These are phyloP conservation scores for Barnardius zonarius DNA, from an alignment of 2,113 vertebrate species.

Conservation along the genomic window DNA sequence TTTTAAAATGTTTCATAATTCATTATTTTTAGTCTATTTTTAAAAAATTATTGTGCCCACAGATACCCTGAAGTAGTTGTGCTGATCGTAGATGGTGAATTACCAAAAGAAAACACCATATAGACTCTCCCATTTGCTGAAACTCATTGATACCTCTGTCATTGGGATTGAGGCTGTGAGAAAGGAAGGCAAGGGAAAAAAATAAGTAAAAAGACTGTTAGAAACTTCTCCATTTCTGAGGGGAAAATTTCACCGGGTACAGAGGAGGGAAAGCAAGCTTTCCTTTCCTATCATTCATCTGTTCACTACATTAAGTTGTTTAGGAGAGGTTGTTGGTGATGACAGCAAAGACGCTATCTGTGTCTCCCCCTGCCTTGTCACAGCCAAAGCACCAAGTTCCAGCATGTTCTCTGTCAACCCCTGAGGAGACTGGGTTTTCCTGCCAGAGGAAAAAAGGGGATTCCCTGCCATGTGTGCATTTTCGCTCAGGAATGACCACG, in stretches of 20 bases:
- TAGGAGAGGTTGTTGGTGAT: neutral
- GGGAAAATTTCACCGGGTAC: neutral
- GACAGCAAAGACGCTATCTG: neutral
- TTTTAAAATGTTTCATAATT: conserved; percentile 75
- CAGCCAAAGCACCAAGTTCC: neutral
- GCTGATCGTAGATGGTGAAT: neutral
- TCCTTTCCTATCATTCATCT: neutral
- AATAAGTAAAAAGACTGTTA: neutral
- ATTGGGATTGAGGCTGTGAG: neutral
- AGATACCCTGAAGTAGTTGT: neutral
- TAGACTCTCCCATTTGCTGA: neutral
- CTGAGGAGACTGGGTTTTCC: neutral
- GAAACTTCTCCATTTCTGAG: neutral
- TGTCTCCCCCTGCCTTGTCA: neutral
- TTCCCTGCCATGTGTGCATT: neutral
- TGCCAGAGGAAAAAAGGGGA: neutral
- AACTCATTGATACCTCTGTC: neutral
- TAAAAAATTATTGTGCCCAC: neutral
- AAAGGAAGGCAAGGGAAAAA: neutral
- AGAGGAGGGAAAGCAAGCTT: neutral
- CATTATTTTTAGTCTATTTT: conserved; percentile 53
- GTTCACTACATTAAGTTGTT: neutral
- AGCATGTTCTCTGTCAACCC: neutral
- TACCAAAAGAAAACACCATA: neutral
- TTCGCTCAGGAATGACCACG: neutral